These are phyloP conservation scores for Chymomyza procnemis DNA, from an alignment of 2,888 invertebrate species.

Conservation along the genomic window DNA sequence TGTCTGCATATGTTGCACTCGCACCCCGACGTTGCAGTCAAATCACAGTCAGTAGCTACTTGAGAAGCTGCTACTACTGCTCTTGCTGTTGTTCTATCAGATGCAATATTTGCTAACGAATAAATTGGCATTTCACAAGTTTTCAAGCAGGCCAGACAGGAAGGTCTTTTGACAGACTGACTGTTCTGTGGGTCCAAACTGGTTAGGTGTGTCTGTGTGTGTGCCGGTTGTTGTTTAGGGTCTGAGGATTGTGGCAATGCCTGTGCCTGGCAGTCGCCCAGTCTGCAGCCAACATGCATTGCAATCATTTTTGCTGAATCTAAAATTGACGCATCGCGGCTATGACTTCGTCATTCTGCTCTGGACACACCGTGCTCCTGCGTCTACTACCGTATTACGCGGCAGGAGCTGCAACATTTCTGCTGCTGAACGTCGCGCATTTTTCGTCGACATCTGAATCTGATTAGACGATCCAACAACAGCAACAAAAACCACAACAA, in stretches of 20 bases:
- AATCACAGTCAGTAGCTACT: conserved; percentile 43
- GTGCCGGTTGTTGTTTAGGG: background rate
- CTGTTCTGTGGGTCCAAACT: background rate
- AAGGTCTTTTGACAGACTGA: conserved; percentile 7
- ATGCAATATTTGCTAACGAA: conserved; percentile 73
- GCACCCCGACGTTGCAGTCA: conserved; percentile 36
- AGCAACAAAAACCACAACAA: conserved; percentile 20
- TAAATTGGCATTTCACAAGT: conserved; percentile 72
- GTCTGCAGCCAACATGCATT: conserved; percentile 64
- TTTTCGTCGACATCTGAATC: conserved; percentile 73
- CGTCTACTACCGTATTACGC: conserved; percentile 67
- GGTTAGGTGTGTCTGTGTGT: background rate
- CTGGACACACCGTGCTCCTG: conserved; percentile 26
- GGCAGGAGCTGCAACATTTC: conserved; percentile 21
- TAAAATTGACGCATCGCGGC: conserved; percentile 74
- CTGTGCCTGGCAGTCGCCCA: conserved; percentile 9
- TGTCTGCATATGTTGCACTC: conserved; percentile 72
- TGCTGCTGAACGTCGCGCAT: conserved; percentile 59
- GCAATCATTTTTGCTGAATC: conserved; percentile 73
- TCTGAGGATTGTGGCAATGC: background rate
- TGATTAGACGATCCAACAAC: conserved; percentile 55
- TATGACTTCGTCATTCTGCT: conserved; percentile 70
- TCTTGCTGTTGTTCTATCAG: conserved; percentile 63
- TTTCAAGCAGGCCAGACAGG: background rate
- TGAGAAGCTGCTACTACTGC: conserved; percentile 3